A percentile compares a stretch with the other conserved stretches of the same genome.
Evolutionary conservation across 2,797 vertebrate species (phyloP).

Genomic region (Muraenolepis orangiensis): DNA sequence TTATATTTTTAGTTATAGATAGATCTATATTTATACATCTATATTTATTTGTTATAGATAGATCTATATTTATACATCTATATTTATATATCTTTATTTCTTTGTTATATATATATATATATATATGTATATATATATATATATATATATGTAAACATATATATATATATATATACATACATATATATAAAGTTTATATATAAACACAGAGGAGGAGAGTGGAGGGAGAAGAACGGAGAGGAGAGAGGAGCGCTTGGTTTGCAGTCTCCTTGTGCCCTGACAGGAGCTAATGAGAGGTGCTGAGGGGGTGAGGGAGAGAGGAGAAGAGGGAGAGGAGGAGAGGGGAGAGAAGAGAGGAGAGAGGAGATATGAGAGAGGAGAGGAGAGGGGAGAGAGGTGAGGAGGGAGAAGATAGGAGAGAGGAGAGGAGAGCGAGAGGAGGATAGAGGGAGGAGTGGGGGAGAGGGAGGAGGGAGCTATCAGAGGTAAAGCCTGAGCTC

Average conservation of each 20-base stretch:
- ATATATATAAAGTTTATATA: background rate
- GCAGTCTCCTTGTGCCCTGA: constrained; percentile 1
- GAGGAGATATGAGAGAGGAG: too few species aligned
- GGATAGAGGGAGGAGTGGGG: background rate
- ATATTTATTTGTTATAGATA: too few species aligned
- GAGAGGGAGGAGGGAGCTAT: background rate
- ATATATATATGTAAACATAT: background rate
- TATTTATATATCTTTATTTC: too few species aligned
- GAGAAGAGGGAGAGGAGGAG: background rate
- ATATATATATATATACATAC: background rate
- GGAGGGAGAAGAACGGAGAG: background rate
- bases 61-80: too few species aligned
- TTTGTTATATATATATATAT: background rate
- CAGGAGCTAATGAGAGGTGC: background rate
- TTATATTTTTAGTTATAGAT: too few species aligned
- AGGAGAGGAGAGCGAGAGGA: constrained; percentile 1
- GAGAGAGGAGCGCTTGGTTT: constrained; percentile 6
- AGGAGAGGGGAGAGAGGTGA: background rate
- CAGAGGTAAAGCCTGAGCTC: background rate
- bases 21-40: too few species aligned
- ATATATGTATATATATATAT: background rate
- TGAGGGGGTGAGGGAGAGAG: background rate
- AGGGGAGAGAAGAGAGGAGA: background rate
- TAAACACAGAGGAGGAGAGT: background rate
- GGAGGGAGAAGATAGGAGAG: background rate